A percentile compares a stretch with the other conserved stretches of the same genome.
Conservation (phyloP, 2,888 invertebrate species). For the Drosophila testacea region DNA sequence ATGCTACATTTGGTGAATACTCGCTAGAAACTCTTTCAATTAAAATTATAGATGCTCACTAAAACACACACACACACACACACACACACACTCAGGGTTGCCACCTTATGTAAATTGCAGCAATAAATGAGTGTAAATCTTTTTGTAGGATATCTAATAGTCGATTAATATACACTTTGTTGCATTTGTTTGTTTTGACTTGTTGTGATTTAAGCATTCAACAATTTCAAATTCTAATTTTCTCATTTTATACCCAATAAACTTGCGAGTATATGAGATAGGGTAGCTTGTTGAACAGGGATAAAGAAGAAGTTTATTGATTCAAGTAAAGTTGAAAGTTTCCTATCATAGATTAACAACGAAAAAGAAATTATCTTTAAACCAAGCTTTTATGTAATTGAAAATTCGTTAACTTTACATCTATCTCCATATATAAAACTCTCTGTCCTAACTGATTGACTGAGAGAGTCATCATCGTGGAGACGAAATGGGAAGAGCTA, state of each 20-base stretch:
- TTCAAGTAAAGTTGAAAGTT: too few species aligned
- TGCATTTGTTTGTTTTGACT: conserved; percentile 10
- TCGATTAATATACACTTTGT: background rate
- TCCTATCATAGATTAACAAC: too few species aligned
- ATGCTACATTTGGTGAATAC: conserved; percentile 1
- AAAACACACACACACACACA: background rate
- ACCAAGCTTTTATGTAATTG: too few species aligned
- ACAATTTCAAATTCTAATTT: background rate
- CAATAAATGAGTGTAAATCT: background rate
- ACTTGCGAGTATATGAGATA: background rate
- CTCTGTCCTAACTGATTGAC: too few species aligned
- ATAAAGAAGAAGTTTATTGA: background rate
- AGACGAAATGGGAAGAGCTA: too few species aligned
- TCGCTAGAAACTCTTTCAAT: background rate
- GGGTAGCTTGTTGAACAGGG: background rate
- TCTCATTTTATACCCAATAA: background rate
- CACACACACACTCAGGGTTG: background rate
- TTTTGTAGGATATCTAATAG: conserved; percentile 1
- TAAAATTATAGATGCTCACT: background rate
- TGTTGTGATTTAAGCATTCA: conserved; percentile 6
- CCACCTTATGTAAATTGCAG: background rate
- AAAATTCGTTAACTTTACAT: too few species aligned
- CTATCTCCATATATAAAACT: too few species aligned
- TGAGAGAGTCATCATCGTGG: too few species aligned
- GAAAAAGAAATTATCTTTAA: too few species aligned